These are phyloP conservation scores for Arremon aurantiirostris DNA, from an alignment of 2,797 vertebrate species.

Conservation along the genomic window DNA sequence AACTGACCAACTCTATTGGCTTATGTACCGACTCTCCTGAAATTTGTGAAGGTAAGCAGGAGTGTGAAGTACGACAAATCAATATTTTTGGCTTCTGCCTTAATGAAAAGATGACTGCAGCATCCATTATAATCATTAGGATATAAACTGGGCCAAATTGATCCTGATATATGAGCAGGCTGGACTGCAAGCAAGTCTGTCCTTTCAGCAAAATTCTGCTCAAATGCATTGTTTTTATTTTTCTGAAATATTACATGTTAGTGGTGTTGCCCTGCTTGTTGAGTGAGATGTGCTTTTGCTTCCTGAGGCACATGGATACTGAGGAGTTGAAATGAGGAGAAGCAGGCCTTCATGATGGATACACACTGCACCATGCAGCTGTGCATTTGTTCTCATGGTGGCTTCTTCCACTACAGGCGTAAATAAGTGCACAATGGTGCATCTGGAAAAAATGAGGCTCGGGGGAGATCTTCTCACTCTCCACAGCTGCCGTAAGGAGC, in stretches of 20 bases:
- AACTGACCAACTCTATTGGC: constrained; percentile 57
- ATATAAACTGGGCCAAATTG: constrained; percentile 22
- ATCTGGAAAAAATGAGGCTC: rapidly evolving
- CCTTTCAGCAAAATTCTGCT: constrained; percentile 13
- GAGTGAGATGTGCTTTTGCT: neutral
- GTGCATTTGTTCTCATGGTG: rapidly evolving
- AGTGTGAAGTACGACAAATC: constrained; percentile 36
- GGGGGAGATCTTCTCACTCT: neutral
- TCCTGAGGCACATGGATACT: rapidly evolving
- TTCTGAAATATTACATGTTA: neutral
- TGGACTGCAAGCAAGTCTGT: neutral
- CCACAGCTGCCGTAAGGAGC: neutral
- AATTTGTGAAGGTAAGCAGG: constrained; percentile 61
- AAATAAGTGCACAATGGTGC: neutral
- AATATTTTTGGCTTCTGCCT: constrained; percentile 53
- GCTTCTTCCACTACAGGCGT: neutral
- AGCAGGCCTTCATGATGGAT: neutral
- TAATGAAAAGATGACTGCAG: constrained; percentile 49
- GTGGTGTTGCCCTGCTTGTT: neutral
- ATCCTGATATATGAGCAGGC: neutral
- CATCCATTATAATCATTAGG: constrained; percentile 53
- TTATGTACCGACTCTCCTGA: constrained; percentile 2
- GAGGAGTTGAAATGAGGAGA: neutral
- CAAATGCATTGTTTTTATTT: neutral
- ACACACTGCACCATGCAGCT: neutral